Conservation (phyloP, 1,140 invertebrate species). For the Helicoverpa zea region DNA sequence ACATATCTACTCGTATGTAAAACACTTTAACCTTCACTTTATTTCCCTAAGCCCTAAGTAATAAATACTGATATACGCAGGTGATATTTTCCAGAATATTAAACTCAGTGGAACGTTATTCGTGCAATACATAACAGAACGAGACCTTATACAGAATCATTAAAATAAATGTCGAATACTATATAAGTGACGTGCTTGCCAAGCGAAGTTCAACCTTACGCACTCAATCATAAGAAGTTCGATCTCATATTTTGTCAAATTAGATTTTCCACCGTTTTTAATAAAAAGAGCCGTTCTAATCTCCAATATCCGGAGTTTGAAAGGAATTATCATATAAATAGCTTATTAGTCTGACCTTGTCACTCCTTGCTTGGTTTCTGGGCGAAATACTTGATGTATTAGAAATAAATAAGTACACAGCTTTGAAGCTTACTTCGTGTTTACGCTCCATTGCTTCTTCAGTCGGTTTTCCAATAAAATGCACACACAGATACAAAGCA, state of each 20-base stretch:
- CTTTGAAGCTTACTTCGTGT: neutral
- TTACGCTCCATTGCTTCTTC: neutral
- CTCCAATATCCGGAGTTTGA: constrained; percentile 23
- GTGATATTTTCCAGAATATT: constrained; percentile 24
- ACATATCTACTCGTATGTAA: too few relatives aligned
- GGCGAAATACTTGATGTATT: neutral
- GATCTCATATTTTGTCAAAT: constrained; percentile 14
- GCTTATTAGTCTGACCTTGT: constrained; percentile 35
- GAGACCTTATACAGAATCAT: constrained; percentile 34
- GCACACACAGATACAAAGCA: neutral
- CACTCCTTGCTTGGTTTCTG: neutral
- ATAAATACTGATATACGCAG: constrained; percentile 27
- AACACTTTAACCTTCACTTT: neutral
- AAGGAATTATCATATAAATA: constrained; percentile 49
- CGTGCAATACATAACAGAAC: constrained; percentile 18
- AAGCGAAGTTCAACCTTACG: constrained; percentile 20
- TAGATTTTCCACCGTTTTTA: constrained; percentile 23
- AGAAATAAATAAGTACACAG: neutral
- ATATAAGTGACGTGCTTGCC: neutral
- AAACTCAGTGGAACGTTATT: constrained; percentile 17
- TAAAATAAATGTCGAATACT: constrained; percentile 34
- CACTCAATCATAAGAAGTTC: constrained; percentile 8
- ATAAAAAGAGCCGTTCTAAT: constrained; percentile 19
- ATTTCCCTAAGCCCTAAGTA: neutral
- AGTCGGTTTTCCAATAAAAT: neutral